phyloP scores from a whole-genome alignment of 2,888 invertebrate species.

The Nomada ferruginata region DNA sequence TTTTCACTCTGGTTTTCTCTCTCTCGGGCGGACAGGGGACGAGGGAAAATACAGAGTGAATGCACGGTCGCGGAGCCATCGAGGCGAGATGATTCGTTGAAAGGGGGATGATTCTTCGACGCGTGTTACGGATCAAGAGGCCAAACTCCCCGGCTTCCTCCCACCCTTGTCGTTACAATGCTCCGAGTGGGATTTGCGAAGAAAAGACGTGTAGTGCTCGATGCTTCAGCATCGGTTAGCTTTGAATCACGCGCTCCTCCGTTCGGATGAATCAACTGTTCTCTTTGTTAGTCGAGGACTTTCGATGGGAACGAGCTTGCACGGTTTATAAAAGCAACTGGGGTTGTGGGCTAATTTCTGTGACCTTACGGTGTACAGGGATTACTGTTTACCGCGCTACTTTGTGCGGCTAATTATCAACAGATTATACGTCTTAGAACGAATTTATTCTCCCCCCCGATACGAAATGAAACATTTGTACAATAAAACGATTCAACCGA shows the following conservation, averaged over 20 bases:
- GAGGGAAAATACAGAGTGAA: slow-evolving; percentile 11
- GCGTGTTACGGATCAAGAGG: slow-evolving; percentile 33
- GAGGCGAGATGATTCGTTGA: slow-evolving; percentile 57
- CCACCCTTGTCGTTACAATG: slow-evolving; percentile 14
- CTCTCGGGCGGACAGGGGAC: background rate
- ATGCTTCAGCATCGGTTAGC: slow-evolving; percentile 38
- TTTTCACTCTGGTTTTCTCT: background rate
- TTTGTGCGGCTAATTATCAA: too few relatives aligned
- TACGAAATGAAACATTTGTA: too few relatives aligned
- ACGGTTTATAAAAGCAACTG: background rate
- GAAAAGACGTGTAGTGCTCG: slow-evolving; percentile 38
- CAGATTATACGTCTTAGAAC: too few relatives aligned
- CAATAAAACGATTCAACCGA: too few relatives aligned
- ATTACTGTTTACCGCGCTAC: background rate
- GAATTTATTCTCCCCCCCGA: too few relatives aligned
- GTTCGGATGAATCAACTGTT: slow-evolving; percentile 27
- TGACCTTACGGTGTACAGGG: background rate
- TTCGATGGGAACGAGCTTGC: slow-evolving; percentile 5
- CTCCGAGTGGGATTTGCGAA: slow-evolving; percentile 25
- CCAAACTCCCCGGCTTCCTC: background rate
- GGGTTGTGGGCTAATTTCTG: background rate
- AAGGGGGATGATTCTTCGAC: slow-evolving; percentile 60
- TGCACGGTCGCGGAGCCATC: slow-evolving; percentile 31
- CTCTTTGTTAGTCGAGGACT: slow-evolving; percentile 13
- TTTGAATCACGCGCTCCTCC: slow-evolving; percentile 14